Conservation (phyloP, 1,140 invertebrate species). For the Tetramorium parvispinum region DNA sequence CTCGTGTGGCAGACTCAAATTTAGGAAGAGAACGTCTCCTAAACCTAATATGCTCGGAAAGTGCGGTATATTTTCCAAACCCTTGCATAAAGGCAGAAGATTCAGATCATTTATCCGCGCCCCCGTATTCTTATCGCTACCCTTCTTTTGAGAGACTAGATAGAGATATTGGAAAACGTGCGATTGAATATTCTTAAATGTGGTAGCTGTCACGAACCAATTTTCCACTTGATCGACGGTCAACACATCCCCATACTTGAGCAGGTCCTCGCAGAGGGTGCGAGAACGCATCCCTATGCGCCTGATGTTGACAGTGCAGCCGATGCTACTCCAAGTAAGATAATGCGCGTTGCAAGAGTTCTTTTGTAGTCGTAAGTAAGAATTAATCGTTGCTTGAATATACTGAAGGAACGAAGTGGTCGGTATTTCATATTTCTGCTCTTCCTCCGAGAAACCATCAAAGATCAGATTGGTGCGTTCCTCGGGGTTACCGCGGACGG, state of each 20-base stretch:
- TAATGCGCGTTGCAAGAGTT: slow-evolving; percentile 81
- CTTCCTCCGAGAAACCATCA: slow-evolving; percentile 81
- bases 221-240: slow-evolving; percentile 78
- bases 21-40: slow-evolving; percentile 92
- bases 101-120: slow-evolving; percentile 84
- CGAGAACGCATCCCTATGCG: slow-evolving; percentile 81
- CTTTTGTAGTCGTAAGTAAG: slow-evolving; percentile 83
- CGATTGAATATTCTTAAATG: slow-evolving; percentile 83
- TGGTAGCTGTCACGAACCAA: slow-evolving; percentile 79
- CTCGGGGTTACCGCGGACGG: slow-evolving; percentile 81
- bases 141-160: slow-evolving; percentile 83
- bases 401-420: slow-evolving; percentile 81
- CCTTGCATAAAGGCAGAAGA: slow-evolving; percentile 86
- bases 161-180: slow-evolving; percentile 84
- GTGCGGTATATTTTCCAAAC: slow-evolving; percentile 89
- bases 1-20: slow-evolving; percentile 90
- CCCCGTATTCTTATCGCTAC: slow-evolving; percentile 80
- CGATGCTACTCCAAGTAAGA: slow-evolving; percentile 82
- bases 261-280: slow-evolving; percentile 80
- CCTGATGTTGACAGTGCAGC: slow-evolving; percentile 83
- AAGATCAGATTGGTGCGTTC: slow-evolving; percentile 81
- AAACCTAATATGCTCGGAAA: slow-evolving; percentile 92
- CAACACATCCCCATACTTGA: slow-evolving; percentile 78
- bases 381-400: slow-evolving; percentile 84
- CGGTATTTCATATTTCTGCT: slow-evolving; percentile 81